Conservation (phyloP, 1,140 invertebrate genomes). For the Leptopilina boulardi region DNA sequence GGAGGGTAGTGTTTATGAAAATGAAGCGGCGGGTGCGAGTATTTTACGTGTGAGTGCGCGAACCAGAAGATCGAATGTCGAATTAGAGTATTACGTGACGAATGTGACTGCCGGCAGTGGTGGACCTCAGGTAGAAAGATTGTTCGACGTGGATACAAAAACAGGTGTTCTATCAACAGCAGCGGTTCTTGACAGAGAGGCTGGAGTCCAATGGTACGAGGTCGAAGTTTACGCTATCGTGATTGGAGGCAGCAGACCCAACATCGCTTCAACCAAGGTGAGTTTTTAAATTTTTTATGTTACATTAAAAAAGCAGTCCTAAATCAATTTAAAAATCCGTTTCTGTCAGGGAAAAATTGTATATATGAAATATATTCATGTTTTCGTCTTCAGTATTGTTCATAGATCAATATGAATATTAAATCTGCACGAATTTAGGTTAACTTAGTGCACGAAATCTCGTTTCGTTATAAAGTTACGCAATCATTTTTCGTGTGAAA, state of each 20-base stretch:
- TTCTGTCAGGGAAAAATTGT: background rate
- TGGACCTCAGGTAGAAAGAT: conserved; percentile 85
- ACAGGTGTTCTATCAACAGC: conserved; percentile 93
- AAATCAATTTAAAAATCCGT: too few relatives aligned
- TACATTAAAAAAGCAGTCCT: background rate
- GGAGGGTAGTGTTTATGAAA: conserved; percentile 89
- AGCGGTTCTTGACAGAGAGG: conserved; percentile 89
- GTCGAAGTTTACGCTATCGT: conserved; percentile 90
- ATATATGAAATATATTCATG: background rate
- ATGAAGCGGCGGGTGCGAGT: conserved; percentile 89
- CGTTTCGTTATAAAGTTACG: background rate
- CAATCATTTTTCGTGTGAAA: conserved; percentile 19
- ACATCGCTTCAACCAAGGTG: conserved; percentile 89
- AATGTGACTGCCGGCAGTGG: conserved; percentile 86
- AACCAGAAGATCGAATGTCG: conserved; percentile 74
- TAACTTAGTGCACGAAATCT: conserved; percentile 7
- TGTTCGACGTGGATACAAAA: conserved; percentile 93
- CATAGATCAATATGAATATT: conserved; percentile 11
- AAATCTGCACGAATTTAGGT: conserved; percentile 27
- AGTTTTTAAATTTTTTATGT: conserved; percentile 59
- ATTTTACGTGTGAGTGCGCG: conserved; percentile 87
- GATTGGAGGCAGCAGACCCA: conserved; percentile 78
- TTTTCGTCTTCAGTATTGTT: background rate
- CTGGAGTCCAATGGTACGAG: conserved; percentile 86
- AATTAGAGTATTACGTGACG: conserved; percentile 94